phyloP scores from a whole-genome alignment of 2,113 vertebrate species.

The Centropus unirufus region DNA sequence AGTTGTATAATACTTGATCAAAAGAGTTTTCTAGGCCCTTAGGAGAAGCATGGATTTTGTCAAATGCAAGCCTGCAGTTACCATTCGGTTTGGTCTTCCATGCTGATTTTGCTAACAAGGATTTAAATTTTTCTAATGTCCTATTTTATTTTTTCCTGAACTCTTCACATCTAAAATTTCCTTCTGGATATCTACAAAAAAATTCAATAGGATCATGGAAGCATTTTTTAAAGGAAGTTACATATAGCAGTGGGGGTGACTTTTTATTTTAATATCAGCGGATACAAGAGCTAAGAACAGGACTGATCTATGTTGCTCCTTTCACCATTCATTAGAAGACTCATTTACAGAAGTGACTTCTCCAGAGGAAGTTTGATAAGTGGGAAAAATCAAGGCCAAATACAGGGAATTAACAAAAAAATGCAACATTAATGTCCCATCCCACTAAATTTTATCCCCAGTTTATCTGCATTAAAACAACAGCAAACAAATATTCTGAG shows the following conservation, averaged over 20 bases:
- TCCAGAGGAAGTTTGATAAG: not conserved
- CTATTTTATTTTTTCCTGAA: not conserved
- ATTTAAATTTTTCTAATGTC: not conserved
- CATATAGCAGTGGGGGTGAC: not conserved
- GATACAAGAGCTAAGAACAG: not conserved
- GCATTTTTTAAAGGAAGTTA: fast-evolving
- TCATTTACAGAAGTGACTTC: not conserved
- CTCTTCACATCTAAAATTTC: not conserved
- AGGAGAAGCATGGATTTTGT: not conserved
- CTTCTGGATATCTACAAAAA: not conserved
- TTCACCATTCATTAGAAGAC: not conserved
- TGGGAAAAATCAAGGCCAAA: not conserved
- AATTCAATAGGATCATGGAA: not conserved
- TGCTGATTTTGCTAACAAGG: not conserved
- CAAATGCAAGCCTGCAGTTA: not conserved
- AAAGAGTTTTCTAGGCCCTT: not conserved
- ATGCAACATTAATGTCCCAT: not conserved
- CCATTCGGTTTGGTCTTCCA: not conserved
- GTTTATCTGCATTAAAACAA: not conserved
- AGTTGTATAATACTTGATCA: not conserved
- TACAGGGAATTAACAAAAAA: not conserved
- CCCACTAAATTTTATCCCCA: not conserved
- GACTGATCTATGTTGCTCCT: not conserved
- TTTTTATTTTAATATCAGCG: not conserved
- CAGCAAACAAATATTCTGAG: not conserved